Base-by-base conservation (phyloP, 2,797 vertebrate genomes). In the Oreochromis grahami region DNA sequence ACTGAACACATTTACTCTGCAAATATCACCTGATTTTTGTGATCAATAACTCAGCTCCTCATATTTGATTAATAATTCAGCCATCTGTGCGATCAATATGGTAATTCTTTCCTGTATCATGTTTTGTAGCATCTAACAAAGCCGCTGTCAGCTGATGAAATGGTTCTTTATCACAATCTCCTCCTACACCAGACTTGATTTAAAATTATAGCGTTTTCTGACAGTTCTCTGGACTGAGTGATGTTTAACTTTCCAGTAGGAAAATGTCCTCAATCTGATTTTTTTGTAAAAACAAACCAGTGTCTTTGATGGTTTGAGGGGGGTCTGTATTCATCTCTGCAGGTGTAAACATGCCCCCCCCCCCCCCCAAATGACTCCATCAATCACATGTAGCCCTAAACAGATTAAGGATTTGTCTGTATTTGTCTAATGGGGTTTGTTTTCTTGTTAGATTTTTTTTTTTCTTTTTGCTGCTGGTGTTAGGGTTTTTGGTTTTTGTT, bases 341-440 rank as follows among this genome's bases (percentile, higher is more conserved):
- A 86, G 76, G 83, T 63, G 34, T 11, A 21, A 52, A 85, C 84
- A 81, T n/a, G 87, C 77, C 78, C 74, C 76, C 85, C 78, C 76
- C 85, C 78, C 80, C 74, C 60, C 36, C 74, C 45, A 63, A 24
- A 4, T 76, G 78, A 76, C 81, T 55, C 76, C 81, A 83, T 81
- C 60, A 41, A 77, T 91, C 85, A 72, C 34, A 58, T 55, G 26
- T 24, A 10, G 51, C 24, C 48, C 10, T 17, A 50, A 50, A 50
- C 17, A 50, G 24, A 72, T 19, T 11, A 43, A 29, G 65, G 10
- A 74, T 32, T n/a, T 50, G 43, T 74, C 26, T 74, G 43, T 50
- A 74, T 74, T 74, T 50, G 51, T 52, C 4, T 15, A 4, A 3
- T 21, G 19, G 9, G 10, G n/a, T 24, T 53, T 6, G 5, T n/a